Base-by-base conservation (phyloP, 2,113 vertebrate species). In the Vidua chalybeata region DNA sequence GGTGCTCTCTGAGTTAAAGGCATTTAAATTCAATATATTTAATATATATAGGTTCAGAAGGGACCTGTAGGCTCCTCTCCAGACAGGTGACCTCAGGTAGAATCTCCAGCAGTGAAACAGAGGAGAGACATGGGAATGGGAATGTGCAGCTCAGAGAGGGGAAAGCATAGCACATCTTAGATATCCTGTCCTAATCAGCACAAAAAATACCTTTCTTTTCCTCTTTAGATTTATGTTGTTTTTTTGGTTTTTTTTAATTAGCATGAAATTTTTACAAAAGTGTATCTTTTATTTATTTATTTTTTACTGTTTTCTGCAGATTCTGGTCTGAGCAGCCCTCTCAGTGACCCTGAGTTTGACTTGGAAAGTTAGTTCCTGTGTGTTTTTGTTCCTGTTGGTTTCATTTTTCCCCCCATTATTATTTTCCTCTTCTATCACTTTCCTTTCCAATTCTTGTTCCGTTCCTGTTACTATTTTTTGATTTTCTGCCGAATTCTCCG, bases 291-390 rank as follows among this genome's bases (percentile, higher is more conserved):
- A 97, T 96, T 97, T 85, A 96, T 98, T 96, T 94, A 39, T 97
- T 98, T 97, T 97, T 98, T 99, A 97, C 98, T 99, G 98, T 99
- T 98, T 98, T 99, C 99, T 98, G 98, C 99, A 99, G 99, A 99
- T 99, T 99, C 98, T 97, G 99, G 98, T 98, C 98, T 99, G 97
- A 99, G 99, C 99, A 98, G 99, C 98, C 99, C 99, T 98, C 98
- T 99, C 98, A 99, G 98, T 98, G 99, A 99, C 98, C 98, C 98
- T 97, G 98, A 99, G 98, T 99, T 99, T 99, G 98, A 98, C 98
- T 99, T 98, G 97, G 99, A 99, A 99, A 99, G 99, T 99, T 99
- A 99, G 99, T 99, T 98, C 98, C 98, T 97, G 97, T 97, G 97
- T 98, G 98, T 98, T 97, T 98, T 97, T 97, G 98, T 98, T 97